Conservation (phyloP, 1,140 invertebrate genomes). For the Leptopilina clavipes region DNA sequence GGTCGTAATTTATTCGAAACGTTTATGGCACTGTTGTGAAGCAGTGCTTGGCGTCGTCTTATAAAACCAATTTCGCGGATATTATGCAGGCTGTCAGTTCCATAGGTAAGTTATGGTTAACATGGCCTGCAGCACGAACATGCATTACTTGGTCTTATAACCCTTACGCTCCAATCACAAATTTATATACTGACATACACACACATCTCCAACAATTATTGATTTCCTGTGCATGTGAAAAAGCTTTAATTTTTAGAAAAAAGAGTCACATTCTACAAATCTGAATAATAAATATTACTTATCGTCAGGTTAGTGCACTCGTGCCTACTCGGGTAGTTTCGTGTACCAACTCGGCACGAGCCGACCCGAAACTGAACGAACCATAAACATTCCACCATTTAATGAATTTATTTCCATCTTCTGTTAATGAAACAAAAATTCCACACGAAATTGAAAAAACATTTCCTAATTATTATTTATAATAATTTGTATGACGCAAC, state of each 20-base stretch:
- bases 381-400: no score
- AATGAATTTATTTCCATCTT: no score
- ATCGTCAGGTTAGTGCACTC: no score
- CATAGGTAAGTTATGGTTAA: slow-evolving; percentile 70
- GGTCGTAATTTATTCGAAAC: slow-evolving; percentile 70
- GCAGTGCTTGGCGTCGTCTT: slow-evolving; percentile 70
- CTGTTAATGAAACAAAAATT: no score
- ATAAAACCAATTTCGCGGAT: slow-evolving; percentile 74
- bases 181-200: slow-evolving; percentile 37
- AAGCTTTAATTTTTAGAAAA: no score
- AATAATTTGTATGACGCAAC: no score
- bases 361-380: no score
- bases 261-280: no score
- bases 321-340: no score
- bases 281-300: no score
- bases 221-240: no score
- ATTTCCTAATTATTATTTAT: not conserved
- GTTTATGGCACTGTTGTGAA: slow-evolving; percentile 73
- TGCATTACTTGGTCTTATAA: slow-evolving; percentile 58
- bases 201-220: not conserved
- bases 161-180: slow-evolving; percentile 50
- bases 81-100: slow-evolving; percentile 74
- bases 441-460: not conserved
- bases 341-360: no score
- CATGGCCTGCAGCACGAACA: slow-evolving; percentile 66